phyloP scores from a whole-genome alignment of 2,797 vertebrate genomes.

The Vespertilio murinus region DNA sequence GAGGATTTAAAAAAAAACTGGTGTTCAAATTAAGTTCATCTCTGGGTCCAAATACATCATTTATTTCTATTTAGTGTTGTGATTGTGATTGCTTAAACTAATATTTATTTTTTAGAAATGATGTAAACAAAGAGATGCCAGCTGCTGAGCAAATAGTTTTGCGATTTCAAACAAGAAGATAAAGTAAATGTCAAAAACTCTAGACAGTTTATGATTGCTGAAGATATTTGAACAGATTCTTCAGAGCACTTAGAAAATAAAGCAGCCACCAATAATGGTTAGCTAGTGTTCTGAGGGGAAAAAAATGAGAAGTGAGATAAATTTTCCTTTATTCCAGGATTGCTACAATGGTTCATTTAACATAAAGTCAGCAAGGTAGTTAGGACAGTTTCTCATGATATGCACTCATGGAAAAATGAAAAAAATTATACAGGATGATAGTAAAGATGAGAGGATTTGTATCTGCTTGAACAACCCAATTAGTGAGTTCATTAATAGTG shows the following conservation, averaged over 20 bases:
- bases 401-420: conserved; percentile 10
- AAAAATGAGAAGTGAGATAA: conserved; percentile 43
- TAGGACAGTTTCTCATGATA: conserved; percentile 11
- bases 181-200: neutral
- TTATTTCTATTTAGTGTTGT: neutral
- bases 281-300: neutral
- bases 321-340: conserved; percentile 15
- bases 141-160: neutral
- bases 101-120: conserved; percentile 15
- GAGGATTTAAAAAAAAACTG: neutral
- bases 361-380: conserved; percentile 22
- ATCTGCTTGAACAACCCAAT: conserved; percentile 48
- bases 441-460: conserved; percentile 48
- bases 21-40: neutral
- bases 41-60: neutral
- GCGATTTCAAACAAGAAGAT: conserved; percentile 24
- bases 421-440: neutral
- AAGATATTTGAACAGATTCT: neutral
- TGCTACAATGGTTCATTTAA: conserved; percentile 36
- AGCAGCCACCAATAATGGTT: neutral
- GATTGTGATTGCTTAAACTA: neutral
- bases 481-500: conserved; percentile 50
- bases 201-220: neutral
- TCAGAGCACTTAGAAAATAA: neutral
- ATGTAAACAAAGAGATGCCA: neutral